A percentile compares a stretch with the other conserved stretches of the same genome.
Evolutionary conservation across 2,797 vertebrate genomes (phyloP).

Genomic region (Poliocrania exsul): DNA sequence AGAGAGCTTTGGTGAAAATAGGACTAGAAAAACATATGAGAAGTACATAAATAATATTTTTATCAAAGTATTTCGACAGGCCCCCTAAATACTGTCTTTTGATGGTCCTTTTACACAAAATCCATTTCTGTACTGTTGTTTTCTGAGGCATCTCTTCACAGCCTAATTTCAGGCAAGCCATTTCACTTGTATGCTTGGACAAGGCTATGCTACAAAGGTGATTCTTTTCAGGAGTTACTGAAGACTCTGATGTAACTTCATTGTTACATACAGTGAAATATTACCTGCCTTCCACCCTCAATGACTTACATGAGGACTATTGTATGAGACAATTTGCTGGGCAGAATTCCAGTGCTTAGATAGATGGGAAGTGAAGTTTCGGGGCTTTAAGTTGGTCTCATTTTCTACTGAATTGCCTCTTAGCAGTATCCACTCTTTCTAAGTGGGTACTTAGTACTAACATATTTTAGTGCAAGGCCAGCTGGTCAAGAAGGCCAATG

Average conservation of each 20-base stretch:
- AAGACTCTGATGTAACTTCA: not conserved
- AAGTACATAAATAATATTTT: conserved; percentile 18
- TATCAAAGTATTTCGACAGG: not conserved
- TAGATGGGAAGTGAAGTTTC: not conserved
- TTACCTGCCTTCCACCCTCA: not conserved
- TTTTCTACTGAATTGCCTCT: not conserved
- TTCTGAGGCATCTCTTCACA: not conserved
- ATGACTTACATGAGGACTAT: not conserved
- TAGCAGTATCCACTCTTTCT: not conserved
- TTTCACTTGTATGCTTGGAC: conserved; percentile 16
- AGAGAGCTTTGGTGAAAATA: not conserved
- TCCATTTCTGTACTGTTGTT: not conserved
- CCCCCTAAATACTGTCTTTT: not conserved
- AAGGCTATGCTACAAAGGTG: not conserved
- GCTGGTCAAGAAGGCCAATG: not conserved
- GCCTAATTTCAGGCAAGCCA: not conserved
- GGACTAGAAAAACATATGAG: not conserved
- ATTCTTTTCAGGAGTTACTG: conserved; percentile 31
- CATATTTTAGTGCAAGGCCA: not conserved
- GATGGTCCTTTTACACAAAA: not conserved
- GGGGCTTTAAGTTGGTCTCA: not conserved
- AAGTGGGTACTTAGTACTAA: not conserved
- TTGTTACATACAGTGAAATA: not conserved
- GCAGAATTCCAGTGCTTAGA: not conserved
- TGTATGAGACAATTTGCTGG: not conserved